Conservation (phyloP, 2,113 vertebrate genomes). For the Elachura formosa region DNA sequence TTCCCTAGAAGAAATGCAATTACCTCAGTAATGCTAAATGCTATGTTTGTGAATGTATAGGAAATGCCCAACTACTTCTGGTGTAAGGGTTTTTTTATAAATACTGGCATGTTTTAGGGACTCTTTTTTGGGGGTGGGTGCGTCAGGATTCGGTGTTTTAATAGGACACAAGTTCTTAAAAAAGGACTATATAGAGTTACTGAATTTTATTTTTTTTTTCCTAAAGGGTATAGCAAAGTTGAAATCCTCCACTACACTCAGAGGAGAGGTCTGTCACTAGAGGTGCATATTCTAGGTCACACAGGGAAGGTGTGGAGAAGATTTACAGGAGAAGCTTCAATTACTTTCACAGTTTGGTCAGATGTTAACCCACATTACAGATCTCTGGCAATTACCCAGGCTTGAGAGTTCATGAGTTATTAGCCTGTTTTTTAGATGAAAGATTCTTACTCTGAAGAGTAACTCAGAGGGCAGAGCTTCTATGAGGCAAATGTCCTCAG, state of each 20-base stretch:
- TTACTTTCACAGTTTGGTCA: constrained; percentile 20
- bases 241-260: background rate
- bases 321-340: background rate
- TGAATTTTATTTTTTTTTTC: background rate
- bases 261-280: background rate
- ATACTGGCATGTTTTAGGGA: background rate
- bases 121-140: background rate
- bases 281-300: background rate
- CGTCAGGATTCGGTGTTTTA: background rate
- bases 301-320: background rate
- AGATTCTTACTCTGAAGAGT: background rate
- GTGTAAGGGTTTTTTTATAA: background rate
- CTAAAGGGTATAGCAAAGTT: background rate
- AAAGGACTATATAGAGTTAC: background rate
- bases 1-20: background rate
- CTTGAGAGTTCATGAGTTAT: background rate
- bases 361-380: constrained; percentile 7
- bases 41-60: too few relatives aligned
- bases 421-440: background rate
- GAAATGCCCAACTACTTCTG: background rate
- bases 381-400: background rate
- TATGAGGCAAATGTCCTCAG: background rate
- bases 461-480: background rate
- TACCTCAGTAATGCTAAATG: background rate
- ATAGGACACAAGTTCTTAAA: background rate